Percentiles rank a stretch among this genome's conserved stretches.
These are phyloP conservation scores for Dunckerocampus dactyliophorus DNA, from an alignment of 2,113 vertebrate genomes.

Conservation along the genomic window DNA sequence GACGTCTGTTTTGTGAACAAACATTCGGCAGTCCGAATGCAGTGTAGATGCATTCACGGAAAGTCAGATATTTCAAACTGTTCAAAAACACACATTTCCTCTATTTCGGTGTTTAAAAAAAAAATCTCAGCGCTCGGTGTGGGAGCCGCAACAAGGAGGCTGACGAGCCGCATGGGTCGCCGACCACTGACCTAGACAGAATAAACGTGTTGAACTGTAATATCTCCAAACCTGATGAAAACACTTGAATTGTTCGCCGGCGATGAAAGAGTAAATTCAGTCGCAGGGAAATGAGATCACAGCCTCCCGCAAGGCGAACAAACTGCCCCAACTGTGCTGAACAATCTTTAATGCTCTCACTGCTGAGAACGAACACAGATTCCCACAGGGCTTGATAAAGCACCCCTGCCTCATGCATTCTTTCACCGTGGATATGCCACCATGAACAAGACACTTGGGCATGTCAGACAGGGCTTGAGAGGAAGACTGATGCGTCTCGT, in stretches of 20 bases:
- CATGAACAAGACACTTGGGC: slow-evolving; percentile 59
- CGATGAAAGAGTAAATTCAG: slow-evolving; percentile 6
- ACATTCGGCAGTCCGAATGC: too few species aligned
- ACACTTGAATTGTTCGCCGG: not conserved
- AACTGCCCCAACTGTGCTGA: slow-evolving; percentile 52
- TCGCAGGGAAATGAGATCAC: slow-evolving; percentile 30
- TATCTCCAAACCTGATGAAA: not conserved
- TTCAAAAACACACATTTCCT: too few species aligned
- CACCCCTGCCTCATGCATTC: slow-evolving; percentile 60
- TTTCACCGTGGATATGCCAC: slow-evolving; percentile 59
- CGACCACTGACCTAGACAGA: too few species aligned
- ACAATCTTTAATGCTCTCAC: slow-evolving; percentile 51
- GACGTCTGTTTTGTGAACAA: too few species aligned
- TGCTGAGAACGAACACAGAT: slow-evolving; percentile 60
- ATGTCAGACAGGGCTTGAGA: slow-evolving; percentile 56
- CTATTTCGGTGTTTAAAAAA: too few species aligned
- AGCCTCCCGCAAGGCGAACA: slow-evolving; percentile 55
- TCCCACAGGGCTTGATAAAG: slow-evolving; percentile 69
- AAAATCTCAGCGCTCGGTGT: too few species aligned
- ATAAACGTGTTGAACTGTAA: too few species aligned
- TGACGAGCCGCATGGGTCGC: too few species aligned
- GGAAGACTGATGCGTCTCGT: slow-evolving; percentile 63
- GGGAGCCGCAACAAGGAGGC: too few species aligned
- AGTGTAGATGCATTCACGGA: too few species aligned
- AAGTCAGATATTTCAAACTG: too few species aligned